Evolutionary conservation across 2,113 vertebrate species (phyloP), one percentile per base, ranked within the genome.

Genomic region (Silurus glanis): DNA sequence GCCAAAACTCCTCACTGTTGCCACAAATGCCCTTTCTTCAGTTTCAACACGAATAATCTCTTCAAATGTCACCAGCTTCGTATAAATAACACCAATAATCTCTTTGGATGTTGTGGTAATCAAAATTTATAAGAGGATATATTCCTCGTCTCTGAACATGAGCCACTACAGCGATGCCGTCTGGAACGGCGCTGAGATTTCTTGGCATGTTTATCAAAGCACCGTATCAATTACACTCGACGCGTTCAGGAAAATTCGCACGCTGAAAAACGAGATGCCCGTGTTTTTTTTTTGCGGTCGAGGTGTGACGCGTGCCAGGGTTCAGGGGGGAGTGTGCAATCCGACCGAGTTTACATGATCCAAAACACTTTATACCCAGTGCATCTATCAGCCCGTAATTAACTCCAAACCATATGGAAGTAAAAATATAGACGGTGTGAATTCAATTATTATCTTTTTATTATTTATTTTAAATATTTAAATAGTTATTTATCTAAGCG

Each of bases 21-120:
- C 55, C 66, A 84, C 83, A 84, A 74, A 84, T 84, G 83, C 53
- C 83, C 81, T 66, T 83, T 69, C 51, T 74, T 72, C 69, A 84
- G 67, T 74, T 74, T 84, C 28, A 59, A 45, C 83, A 59, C 21
- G 21, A 58, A 72, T 84, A 74, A 84, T 84, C 83, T 84, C 67
- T 28, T 58, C 53, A 84, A 84, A 84, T 84, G 83, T 84, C 83
- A 84, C 28, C 56, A 49, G 64, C 21, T 37, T 66, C n/a, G 37
- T 74, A 84, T 84, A 84, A 84, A 84, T 84, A 84, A 72, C 83
- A 84, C 25, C 55, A 67, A 21, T 84, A 84, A 84, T 84, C 83
- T 84, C 67, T n/a, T 9, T 74, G 83, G 83, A 61, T 81, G 82
- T 79, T 85, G 74, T 79, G 75, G 79, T 74, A 84, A 84, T 84